A percentile compares a stretch with the other conserved stretches of the same genome.
Evolutionary conservation across 2,888 invertebrate species (phyloP).

Genomic region (Spilosoma lubricipeda): DNA sequence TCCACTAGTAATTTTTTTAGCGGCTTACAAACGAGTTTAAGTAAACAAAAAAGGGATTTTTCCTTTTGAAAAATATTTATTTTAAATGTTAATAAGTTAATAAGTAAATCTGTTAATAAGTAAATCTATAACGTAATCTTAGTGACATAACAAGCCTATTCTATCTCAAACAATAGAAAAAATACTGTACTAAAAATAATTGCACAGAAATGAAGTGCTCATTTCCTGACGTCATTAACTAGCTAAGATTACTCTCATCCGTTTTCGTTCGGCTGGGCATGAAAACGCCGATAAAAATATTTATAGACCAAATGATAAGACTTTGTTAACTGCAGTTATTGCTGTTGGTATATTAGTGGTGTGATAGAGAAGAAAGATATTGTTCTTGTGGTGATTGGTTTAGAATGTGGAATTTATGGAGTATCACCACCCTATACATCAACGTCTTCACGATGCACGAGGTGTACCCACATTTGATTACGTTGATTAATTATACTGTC

Average conservation of each 20-base stretch:
- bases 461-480: too few relatives aligned
- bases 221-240: slow-evolving; percentile 5
- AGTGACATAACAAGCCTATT: background rate
- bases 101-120: background rate
- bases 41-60: too few relatives aligned
- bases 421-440: too few relatives aligned
- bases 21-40: too few relatives aligned
- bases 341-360: background rate
- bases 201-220: slow-evolving; percentile 5
- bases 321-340: background rate
- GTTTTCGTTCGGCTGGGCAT: background rate
- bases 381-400: too few relatives aligned
- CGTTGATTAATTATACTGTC: too few relatives aligned
- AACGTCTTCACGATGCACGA: too few relatives aligned
- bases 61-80: background rate
- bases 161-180: background rate
- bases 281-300: background rate
- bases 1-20: too few relatives aligned
- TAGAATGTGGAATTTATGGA: too few relatives aligned
- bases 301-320: background rate
- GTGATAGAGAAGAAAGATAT: background rate
- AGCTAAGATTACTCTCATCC: slow-evolving; percentile 6
- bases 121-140: background rate
- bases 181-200: background rate
- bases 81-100: background rate